These are phyloP conservation scores for Cremastobaeus sp. DNA, from an alignment of 2,888 invertebrate genomes.

Conservation along the genomic window DNA sequence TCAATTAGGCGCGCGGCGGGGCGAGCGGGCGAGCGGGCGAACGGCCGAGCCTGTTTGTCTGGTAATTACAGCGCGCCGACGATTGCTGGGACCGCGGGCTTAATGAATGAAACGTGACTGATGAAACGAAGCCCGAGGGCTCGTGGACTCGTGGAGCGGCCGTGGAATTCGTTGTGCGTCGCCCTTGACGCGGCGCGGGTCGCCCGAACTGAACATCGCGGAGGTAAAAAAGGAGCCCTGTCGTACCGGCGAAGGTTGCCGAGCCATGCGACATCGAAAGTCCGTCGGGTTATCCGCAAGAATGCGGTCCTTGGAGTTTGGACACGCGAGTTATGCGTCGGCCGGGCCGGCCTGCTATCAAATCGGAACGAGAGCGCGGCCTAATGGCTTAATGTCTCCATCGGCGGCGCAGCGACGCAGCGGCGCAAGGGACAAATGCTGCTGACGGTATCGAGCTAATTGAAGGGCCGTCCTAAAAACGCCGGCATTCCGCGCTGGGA, in stretches of 20 bases:
- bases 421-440: too few relatives aligned
- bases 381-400: conserved; percentile 43
- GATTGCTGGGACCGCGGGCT: conserved; percentile 17
- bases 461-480: too few relatives aligned
- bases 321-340: conserved; percentile 43
- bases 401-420: too few relatives aligned
- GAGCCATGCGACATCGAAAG: conserved; percentile 48
- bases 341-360: conserved; percentile 20
- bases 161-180: conserved; percentile 27
- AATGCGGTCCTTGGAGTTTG: conserved; percentile 52
- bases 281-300: conserved; percentile 45
- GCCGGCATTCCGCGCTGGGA: too few relatives aligned
- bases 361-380: conserved; percentile 8
- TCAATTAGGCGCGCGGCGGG: too few relatives aligned
- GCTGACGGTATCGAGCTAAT: too few relatives aligned
- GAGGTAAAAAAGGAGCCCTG: conserved; percentile 46
- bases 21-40: too few relatives aligned
- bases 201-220: conserved; percentile 39
- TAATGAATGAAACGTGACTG: conserved; percentile 47
- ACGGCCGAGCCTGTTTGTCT: too few relatives aligned
- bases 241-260: conserved; percentile 39
- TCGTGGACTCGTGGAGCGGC: too few relatives aligned
- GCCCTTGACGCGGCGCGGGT: conserved; percentile 49
- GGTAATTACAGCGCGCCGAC: conserved; percentile 26
- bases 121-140: conserved; percentile 15